These are phyloP conservation scores for Zaprionus inermis DNA, from an alignment of 1,140 invertebrate genomes.

Conservation along the genomic window DNA sequence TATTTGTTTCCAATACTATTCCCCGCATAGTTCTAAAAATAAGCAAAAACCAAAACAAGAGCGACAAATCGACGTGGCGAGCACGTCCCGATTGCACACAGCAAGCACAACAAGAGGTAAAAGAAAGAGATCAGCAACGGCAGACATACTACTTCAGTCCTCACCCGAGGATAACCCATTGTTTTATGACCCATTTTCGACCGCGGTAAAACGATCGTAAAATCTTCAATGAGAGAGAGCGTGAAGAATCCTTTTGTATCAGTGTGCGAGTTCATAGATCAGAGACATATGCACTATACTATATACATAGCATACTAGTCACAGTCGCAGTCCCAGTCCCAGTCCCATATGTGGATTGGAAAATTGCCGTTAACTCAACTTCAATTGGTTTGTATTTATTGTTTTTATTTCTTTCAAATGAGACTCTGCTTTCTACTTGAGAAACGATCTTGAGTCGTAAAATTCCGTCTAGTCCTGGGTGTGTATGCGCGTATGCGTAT, in stretches of 20 bases:
- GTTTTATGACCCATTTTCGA: conserved; percentile 77
- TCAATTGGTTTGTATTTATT: conserved; percentile 70
- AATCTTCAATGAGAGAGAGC: conserved; percentile 70
- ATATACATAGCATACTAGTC: conserved; percentile 11
- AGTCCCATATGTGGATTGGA: conserved; percentile 47
- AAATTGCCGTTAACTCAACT: conserved; percentile 39
- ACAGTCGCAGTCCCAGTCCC: background rate
- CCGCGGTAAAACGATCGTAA: conserved; percentile 78
- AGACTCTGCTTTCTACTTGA: conserved; percentile 78
- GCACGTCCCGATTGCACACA: background rate
- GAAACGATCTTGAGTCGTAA: conserved; percentile 55
- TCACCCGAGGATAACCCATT: conserved; percentile 71
- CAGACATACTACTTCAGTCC: conserved; percentile 9
- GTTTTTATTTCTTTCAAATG: conserved; percentile 81
- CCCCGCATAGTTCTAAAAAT: conserved; percentile 77
- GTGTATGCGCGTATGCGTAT: too few species aligned
- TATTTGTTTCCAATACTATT: conserved; percentile 83
- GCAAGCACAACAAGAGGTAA: background rate
- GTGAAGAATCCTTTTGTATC: conserved; percentile 79
- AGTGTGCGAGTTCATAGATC: conserved; percentile 38
- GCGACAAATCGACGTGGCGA: conserved; percentile 23
- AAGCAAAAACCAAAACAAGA: conserved; percentile 60
- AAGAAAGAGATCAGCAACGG: background rate
- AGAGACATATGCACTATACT: conserved; percentile 5
- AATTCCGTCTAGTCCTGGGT: conserved; percentile 55